phyloP scores from a whole-genome alignment of 2,113 vertebrate species.

The Lipotes vexillifer region DNA sequence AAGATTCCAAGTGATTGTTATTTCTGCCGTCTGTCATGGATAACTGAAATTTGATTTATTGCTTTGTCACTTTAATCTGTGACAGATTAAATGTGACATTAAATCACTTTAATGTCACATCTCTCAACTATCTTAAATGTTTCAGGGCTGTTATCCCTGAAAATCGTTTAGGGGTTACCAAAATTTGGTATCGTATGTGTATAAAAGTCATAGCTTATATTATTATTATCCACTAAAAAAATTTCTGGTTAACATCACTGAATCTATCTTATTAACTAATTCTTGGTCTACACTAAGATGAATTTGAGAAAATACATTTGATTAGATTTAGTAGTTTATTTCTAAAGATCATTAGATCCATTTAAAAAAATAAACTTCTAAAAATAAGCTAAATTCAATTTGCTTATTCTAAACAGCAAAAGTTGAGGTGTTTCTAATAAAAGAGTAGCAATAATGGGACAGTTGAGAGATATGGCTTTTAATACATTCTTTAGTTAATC shows the following conservation, averaged over 20 bases:
- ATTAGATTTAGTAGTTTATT: slow-evolving; percentile 48
- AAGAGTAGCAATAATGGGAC: background rate
- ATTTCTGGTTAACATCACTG: background rate
- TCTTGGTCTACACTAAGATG: background rate
- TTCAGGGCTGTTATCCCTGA: slow-evolving; percentile 48
- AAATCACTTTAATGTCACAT: background rate
- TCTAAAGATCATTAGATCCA: slow-evolving; percentile 5
- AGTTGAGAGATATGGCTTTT: slow-evolving; percentile 44
- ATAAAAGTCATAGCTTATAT: background rate
- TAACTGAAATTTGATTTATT: slow-evolving; percentile 74
- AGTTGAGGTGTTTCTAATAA: slow-evolving; percentile 38
- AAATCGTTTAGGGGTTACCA: slow-evolving; percentile 54
- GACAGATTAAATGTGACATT: no score
- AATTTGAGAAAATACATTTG: slow-evolving; percentile 42
- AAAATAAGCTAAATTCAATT: slow-evolving; percentile 30
- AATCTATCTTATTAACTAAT: slow-evolving; percentile 15
- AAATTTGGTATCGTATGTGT: slow-evolving; percentile 23
- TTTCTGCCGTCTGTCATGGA: slow-evolving; percentile 69
- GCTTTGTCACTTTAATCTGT: slow-evolving; percentile 72
- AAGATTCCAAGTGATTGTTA: slow-evolving; percentile 85
- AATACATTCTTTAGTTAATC: slow-evolving; percentile 21
- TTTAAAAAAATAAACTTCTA: slow-evolving; percentile 15
- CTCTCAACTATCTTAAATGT: slow-evolving; percentile 63
- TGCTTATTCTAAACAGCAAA: background rate
- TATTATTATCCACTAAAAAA: background rate